Evolutionary conservation across 2,888 invertebrate genomes (phyloP), one percentile per base, ranked within the genome.

Genomic region (Arge pagana): DNA sequence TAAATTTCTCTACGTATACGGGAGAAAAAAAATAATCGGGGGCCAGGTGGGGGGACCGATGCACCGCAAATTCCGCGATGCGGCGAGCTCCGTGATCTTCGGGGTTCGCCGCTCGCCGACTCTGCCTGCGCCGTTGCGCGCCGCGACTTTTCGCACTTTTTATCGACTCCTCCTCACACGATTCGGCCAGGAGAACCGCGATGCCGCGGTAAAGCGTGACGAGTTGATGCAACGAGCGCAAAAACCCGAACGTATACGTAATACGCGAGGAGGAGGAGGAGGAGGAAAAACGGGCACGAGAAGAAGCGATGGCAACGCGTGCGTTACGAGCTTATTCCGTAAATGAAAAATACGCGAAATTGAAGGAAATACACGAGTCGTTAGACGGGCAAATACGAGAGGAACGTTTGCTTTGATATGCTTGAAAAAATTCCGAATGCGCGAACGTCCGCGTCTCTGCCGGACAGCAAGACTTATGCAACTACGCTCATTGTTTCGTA

Each of bases 21-120:
- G n/a, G n/a, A n/a, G n/a, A n/a, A n/a, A n/a, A n/a, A n/a, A n/a
- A n/a, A n/a, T n/a, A n/a, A n/a, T n/a, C n/a, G n/a, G n/a, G n/a
- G n/a, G n/a, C n/a, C n/a, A n/a, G n/a, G n/a, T n/a, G n/a, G n/a
- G n/a, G n/a, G n/a, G n/a, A n/a, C n/a, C n/a, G n/a, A n/a, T n/a
- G n/a, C n/a, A n/a, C n/a, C n/a, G n/a, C n/a, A n/a, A n/a, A n/a
- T n/a, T n/a, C n/a, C n/a, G n/a, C n/a, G n/a, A n/a, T n/a, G n/a
- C n/a, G n/a, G n/a, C n/a, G n/a, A n/a, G n/a, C n/a, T n/a, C n/a
- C n/a, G n/a, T n/a, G n/a, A n/a, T n/a, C n/a, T n/a, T n/a, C n/a
- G n/a, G n/a, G n/a, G n/a, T n/a, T n/a, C n/a, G n/a, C n/a, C n/a
- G 48, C 45, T 16, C 49, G 55, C 58, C 54, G 28, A 48, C 42